Conservation (phyloP, 2,113 vertebrate species). For the Pardalotus punctatus region DNA sequence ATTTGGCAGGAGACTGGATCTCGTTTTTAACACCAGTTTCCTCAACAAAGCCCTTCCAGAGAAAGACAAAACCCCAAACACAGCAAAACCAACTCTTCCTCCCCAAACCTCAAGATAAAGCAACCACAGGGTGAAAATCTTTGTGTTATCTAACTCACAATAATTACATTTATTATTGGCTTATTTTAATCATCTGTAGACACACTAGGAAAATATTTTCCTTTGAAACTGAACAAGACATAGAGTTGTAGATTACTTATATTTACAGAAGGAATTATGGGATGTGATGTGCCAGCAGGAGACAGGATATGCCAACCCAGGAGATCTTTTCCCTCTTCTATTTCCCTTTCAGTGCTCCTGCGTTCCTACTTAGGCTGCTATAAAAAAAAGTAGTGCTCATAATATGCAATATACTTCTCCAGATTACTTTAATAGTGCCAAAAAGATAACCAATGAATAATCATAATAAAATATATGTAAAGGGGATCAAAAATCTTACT, state of each 20-base stretch:
- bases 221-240: background rate
- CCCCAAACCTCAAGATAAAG: background rate
- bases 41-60: background rate
- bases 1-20: no score
- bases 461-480: conserved; percentile 12
- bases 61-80: background rate
- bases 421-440: conserved; percentile 32
- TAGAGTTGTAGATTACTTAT: background rate
- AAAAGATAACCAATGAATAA: conserved; percentile 42
- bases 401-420: background rate
- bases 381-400: background rate
- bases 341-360: conserved; percentile 19
- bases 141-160: background rate
- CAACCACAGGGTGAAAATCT: background rate
- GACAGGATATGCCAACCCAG: conserved; percentile 36
- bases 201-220: background rate
- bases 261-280: conserved; percentile 7
- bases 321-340: background rate
- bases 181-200: background rate
- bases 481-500: conserved; percentile 46
- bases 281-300: conserved; percentile 11
- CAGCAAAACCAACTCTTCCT: background rate
- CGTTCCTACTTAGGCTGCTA: background rate
- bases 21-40: no score
- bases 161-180: background rate